phyloP scores from a whole-genome alignment of 2,113 vertebrate species.

The Lagopus muta region DNA sequence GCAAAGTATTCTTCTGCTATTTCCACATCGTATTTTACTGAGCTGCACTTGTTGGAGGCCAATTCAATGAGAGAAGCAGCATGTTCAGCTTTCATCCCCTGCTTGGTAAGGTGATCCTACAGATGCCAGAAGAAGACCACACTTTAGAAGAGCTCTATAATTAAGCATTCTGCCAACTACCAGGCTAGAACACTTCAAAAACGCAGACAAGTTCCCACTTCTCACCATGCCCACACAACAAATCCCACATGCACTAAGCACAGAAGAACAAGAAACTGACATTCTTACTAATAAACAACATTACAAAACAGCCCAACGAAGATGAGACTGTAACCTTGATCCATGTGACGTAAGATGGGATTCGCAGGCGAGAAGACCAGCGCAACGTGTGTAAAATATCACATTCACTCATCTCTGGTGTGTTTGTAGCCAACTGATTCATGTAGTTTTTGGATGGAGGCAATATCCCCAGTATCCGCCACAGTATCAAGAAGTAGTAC shows the following conservation, averaged over 20 bases:
- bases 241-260: not conserved
- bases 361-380: constrained; percentile 94
- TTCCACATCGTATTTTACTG: constrained; percentile 94
- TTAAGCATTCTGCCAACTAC: not conserved
- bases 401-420: constrained; percentile 90
- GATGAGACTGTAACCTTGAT: constrained; percentile 87
- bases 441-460: constrained; percentile 93
- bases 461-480: constrained; percentile 93
- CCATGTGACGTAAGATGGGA: constrained; percentile 90
- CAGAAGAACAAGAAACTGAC: rapidly evolving
- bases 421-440: constrained; percentile 89
- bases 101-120: constrained; percentile 92
- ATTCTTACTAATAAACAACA: not conserved
- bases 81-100: constrained; percentile 94
- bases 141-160: not conserved
- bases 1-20: constrained; percentile 98
- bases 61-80: constrained; percentile 87
- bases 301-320: rapidly evolving
- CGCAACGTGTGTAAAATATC: constrained; percentile 94
- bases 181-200: not conserved
- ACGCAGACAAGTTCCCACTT: not conserved
- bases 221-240: not conserved
- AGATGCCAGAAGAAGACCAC: not conserved
- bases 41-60: constrained; percentile 88
- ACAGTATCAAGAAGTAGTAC: constrained; percentile 95